phyloP scores from a whole-genome alignment of 2,113 vertebrate genomes.

The Labeo rohita region DNA sequence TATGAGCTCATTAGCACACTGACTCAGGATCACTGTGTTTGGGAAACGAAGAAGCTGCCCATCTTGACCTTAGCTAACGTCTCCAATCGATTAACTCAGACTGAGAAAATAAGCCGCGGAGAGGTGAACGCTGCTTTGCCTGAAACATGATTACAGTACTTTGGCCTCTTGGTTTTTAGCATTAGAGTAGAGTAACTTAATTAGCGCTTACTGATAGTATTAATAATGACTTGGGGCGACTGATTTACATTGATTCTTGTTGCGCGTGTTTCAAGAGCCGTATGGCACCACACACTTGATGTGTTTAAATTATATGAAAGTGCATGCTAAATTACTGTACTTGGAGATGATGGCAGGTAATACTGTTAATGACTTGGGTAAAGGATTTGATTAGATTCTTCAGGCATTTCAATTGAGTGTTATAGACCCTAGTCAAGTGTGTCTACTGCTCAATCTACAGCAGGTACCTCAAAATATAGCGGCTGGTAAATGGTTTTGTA shows the following conservation, averaged over 20 bases:
- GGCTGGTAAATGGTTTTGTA: neutral
- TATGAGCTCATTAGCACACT: slow-evolving; percentile 87
- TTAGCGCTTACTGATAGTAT: slow-evolving; percentile 63
- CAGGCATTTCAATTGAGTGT: slow-evolving; percentile 60
- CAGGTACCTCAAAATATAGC: slow-evolving; percentile 13
- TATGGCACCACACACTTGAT: slow-evolving; percentile 59
- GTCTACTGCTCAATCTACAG: slow-evolving; percentile 30
- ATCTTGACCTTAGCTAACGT: slow-evolving; percentile 84
- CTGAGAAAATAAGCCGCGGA: slow-evolving; percentile 81
- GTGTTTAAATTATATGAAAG: slow-evolving; percentile 60
- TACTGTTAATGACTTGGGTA: slow-evolving; percentile 43
- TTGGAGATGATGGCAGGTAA: slow-evolving; percentile 52
- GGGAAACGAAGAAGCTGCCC: slow-evolving; percentile 83
- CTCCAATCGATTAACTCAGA: slow-evolving; percentile 85
- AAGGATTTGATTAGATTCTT: slow-evolving; percentile 55
- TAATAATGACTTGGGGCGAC: slow-evolving; percentile 67
- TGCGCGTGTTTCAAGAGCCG: slow-evolving; percentile 61
- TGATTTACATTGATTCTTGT: slow-evolving; percentile 68
- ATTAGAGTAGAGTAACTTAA: slow-evolving; percentile 74
- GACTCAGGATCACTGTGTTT: slow-evolving; percentile 81
- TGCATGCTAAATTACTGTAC: slow-evolving; percentile 59
- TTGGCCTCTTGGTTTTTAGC: slow-evolving; percentile 75
- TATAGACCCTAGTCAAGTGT: slow-evolving; percentile 47
- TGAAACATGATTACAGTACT: slow-evolving; percentile 78
- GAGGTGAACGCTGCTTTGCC: slow-evolving; percentile 82